These are phyloP conservation scores for Agriopis marginaria DNA, from an alignment of 2,888 invertebrate genomes.

Conservation along the genomic window DNA sequence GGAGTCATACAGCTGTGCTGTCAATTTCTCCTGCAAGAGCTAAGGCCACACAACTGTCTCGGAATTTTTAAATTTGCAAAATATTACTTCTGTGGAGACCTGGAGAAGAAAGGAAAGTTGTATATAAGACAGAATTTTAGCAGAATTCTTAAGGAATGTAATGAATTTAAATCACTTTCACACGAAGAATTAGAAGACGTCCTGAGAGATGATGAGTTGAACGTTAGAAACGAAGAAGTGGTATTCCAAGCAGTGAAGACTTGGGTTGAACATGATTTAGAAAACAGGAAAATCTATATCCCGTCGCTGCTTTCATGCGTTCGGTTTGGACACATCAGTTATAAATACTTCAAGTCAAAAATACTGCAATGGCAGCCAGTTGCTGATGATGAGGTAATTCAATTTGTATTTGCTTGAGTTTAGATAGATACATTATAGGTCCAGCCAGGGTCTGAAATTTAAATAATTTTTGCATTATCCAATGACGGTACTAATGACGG, in stretches of 20 bases:
- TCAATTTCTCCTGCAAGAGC: conserved; percentile 87
- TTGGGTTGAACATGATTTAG: conserved; percentile 89
- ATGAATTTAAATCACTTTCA: conserved; percentile 87
- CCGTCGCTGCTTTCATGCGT: conserved; percentile 88
- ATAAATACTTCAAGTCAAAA: conserved; percentile 85
- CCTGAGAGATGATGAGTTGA: conserved; percentile 90
- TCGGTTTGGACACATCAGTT: conserved; percentile 88
- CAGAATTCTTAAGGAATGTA: conserved; percentile 87
- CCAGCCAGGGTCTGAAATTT: too few relatives aligned
- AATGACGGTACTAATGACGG: too few relatives aligned
- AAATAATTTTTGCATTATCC: too few relatives aligned
- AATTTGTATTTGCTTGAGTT: background rate
- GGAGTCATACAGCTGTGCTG: conserved; percentile 91
- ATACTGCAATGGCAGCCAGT: conserved; percentile 85
- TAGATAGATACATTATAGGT: too few relatives aligned
- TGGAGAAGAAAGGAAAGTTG: conserved; percentile 87
- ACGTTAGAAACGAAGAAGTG: conserved; percentile 90
- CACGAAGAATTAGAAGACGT: conserved; percentile 88
- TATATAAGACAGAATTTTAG: conserved; percentile 87
- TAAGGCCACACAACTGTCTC: conserved; percentile 89
- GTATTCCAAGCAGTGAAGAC: conserved; percentile 91
- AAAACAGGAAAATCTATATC: conserved; percentile 83
- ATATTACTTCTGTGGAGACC: conserved; percentile 89
- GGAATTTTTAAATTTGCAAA: conserved; percentile 90
- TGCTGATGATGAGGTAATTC: conserved; percentile 78